Conservation (phyloP, 2,888 invertebrate genomes). For the Auanema sp. region DNA sequence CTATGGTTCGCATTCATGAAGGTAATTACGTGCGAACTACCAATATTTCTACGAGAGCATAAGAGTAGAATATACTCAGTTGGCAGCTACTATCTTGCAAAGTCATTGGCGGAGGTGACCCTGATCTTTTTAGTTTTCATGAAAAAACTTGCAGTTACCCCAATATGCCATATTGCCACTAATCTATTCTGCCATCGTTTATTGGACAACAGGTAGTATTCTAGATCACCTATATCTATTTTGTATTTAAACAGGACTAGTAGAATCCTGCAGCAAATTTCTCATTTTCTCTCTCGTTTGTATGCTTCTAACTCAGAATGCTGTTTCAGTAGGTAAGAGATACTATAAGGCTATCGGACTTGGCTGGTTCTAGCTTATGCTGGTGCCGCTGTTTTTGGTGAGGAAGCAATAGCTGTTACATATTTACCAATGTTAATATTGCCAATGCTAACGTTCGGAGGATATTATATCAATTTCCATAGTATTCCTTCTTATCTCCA, state of each 20-base stretch:
- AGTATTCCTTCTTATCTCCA: slow-evolving; percentile 46
- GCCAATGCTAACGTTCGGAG: slow-evolving; percentile 53
- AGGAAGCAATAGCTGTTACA: slow-evolving; percentile 50
- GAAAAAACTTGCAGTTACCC: slow-evolving; percentile 71
- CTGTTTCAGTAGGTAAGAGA: slow-evolving; percentile 46
- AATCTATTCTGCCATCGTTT: slow-evolving; percentile 80
- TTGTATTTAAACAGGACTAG: neutral
- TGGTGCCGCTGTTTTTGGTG: slow-evolving; percentile 51
- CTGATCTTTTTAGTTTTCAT: neutral
- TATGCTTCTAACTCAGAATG: slow-evolving; percentile 42
- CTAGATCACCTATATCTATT: too few species aligned
- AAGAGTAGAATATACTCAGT: slow-evolving; percentile 87
- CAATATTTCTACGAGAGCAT: slow-evolving; percentile 85
- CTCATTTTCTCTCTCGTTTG: slow-evolving; percentile 41
- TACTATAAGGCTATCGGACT: neutral
- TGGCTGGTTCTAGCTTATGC: slow-evolving; percentile 44
- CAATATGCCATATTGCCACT: slow-evolving; percentile 81
- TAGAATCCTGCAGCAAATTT: slow-evolving; percentile 20
- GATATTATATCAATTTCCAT: slow-evolving; percentile 51
- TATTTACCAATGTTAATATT: slow-evolving; percentile 52
- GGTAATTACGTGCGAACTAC: slow-evolving; percentile 87
- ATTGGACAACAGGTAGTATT: slow-evolving; percentile 86
- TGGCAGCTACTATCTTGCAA: slow-evolving; percentile 82
- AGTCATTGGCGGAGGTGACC: slow-evolving; percentile 76
- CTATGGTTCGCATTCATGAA: too few species aligned